Conservation (phyloP, 1,140 invertebrate species). For the Lordiphosa stackelbergi region DNA sequence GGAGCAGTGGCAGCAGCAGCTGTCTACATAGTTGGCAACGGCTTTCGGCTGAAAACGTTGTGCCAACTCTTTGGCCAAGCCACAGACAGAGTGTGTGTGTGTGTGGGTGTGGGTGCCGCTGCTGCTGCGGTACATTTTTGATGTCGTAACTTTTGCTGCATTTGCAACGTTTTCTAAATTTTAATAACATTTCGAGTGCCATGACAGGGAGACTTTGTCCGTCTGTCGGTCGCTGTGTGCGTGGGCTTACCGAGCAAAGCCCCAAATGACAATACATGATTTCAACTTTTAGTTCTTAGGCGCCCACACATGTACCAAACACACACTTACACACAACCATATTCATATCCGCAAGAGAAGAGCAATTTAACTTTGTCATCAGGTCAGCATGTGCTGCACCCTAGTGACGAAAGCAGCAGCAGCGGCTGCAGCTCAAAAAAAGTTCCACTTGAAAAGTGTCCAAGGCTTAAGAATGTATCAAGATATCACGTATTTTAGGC, state of each 20-base stretch:
- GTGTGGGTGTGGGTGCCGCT: conserved; percentile 3
- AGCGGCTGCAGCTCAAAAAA: too few species aligned
- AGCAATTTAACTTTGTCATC: too few species aligned
- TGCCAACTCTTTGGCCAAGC: too few species aligned
- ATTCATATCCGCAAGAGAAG: too few species aligned
- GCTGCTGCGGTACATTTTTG: not conserved
- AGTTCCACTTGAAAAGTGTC: too few species aligned
- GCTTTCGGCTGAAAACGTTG: not conserved
- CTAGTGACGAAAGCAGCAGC: too few species aligned
- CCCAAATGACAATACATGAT: conserved; percentile 1
- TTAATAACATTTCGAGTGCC: conserved; percentile 12
- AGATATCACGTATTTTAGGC: too few species aligned
- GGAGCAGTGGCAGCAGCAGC: not conserved
- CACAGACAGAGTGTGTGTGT: not conserved
- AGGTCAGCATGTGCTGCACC: too few species aligned
- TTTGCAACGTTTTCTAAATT: conserved; percentile 14
- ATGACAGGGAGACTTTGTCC: not conserved
- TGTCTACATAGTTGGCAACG: conserved; percentile 8
- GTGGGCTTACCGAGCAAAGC: conserved; percentile 4
- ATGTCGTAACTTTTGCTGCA: conserved; percentile 14
- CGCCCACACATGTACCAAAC: too few species aligned
- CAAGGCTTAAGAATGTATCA: too few species aligned
- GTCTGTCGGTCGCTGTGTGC: conserved; percentile 7
- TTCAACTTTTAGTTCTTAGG: too few species aligned
- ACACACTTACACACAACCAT: too few species aligned